Evolutionary conservation across 2,113 vertebrate genomes (phyloP).

Genomic region (Chionomys nivalis): DNA sequence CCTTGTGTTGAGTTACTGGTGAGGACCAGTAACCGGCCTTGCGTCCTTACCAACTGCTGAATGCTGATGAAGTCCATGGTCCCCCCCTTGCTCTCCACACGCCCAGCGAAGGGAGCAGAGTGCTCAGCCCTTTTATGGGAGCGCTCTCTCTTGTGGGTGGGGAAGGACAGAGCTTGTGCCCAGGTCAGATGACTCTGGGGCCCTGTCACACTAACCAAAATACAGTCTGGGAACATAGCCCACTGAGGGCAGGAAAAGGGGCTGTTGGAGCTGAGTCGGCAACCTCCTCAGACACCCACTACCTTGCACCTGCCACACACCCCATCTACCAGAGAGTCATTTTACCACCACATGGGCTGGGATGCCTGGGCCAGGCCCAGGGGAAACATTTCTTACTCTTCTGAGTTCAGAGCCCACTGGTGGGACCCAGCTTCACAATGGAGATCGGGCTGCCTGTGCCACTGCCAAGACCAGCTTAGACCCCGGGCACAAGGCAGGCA

Average conservation of each 20-base stretch:
- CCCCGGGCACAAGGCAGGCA: background rate
- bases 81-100: conserved; percentile 63
- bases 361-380: background rate
- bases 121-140: conserved; percentile 60
- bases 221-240: conserved; percentile 50
- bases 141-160: background rate
- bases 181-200: conserved; percentile 58
- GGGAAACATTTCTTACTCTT: background rate
- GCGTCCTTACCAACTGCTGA: conserved; percentile 76
- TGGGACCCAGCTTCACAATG: background rate
- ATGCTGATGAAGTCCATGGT: conserved; percentile 81
- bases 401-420: background rate
- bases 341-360: background rate
- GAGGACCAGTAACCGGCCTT: conserved; percentile 50
- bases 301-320: background rate
- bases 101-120: background rate
- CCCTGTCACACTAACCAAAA: conserved; percentile 73
- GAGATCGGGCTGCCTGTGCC: background rate
- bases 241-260: background rate
- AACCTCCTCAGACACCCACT: background rate
- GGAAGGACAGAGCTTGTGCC: background rate
- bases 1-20: background rate
- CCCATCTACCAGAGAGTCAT: background rate
- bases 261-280: conserved; percentile 7
- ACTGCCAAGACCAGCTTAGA: background rate